Base-by-base conservation (phyloP, 2,797 vertebrate genomes). In the Hyperoplus immaculatus region DNA sequence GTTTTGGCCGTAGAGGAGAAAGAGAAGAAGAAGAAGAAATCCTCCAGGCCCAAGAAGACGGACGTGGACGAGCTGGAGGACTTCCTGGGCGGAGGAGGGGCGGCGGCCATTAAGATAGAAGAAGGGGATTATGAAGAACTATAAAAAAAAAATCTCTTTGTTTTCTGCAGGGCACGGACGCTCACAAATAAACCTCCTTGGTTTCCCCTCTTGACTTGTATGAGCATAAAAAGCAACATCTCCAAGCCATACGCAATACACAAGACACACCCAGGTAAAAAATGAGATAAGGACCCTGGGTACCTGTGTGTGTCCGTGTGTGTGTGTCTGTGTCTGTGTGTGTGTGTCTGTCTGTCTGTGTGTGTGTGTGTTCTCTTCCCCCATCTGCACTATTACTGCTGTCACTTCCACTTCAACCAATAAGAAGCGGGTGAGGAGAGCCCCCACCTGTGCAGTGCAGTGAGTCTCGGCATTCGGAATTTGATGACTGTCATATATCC, bases 101-200 rank as follows among this genome's bases (percentile, higher is more conserved):
- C 87, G 0, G 94, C 16, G 0, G 1, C 75, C 2, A 46, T 93
- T 75, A 93, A 94, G 93, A 93, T 70, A 39, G 96, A 97, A 0
- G 97, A 96, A 0, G 97, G 96, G 0, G 98, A 98, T 88, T 99
- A 99, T 0, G 98, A 99, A 91, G 98, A 97, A 85, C 97, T 99
- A 71, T 99, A 97, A 95, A 75, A 67, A n/a, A 29, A 29, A 29
- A 29, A 29, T 29, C 29, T 16, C 60, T 29, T 47, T 3, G 14
- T 62, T 68, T 46, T 10, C 2, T 59, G 60, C 41, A 63, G 71
- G 74, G 73, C 10, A 14, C 54, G 57, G 21, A 29, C 29, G 45
- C 54, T 70, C 49, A 11, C 39, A 8, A n/a, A 39, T 69, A 63
- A 55, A 39, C 69, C 36, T 80, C 64, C 59, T 29, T 43, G 77